Conservation (phyloP, 2,113 vertebrate genomes). For the Notarius lentiginosus region DNA sequence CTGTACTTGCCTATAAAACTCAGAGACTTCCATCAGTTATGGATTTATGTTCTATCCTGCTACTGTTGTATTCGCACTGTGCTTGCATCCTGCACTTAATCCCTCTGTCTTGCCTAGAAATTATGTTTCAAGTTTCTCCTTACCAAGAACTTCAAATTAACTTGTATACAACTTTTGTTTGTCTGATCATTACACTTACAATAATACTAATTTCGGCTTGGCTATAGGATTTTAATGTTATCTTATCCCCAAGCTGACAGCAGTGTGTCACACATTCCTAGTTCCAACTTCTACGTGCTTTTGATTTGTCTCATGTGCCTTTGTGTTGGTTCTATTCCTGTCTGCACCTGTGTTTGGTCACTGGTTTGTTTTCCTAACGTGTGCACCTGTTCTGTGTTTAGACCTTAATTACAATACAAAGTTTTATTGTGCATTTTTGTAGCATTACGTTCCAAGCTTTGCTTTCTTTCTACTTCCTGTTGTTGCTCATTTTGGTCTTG, state of each 20-base stretch:
- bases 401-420: neutral
- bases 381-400: slow-evolving; percentile 5
- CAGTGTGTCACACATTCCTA: neutral
- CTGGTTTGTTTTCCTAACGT: neutral
- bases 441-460: neutral
- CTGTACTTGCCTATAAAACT: neutral
- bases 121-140: neutral
- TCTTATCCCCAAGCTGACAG: neutral
- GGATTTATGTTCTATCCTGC: neutral
- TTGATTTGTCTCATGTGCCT: neutral
- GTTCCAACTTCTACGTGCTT: neutral
- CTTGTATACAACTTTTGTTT: too few relatives aligned
- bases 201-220: neutral
- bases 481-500: neutral
- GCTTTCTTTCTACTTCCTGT: neutral
- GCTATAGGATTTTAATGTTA: neutral
- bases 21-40: neutral
- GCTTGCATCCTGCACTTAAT: neutral
- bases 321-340: slow-evolving; percentile 16
- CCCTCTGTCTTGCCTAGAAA: neutral
- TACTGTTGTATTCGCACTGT: neutral
- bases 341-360: neutral
- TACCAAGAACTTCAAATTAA: neutral
- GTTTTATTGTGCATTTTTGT: neutral
- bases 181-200: neutral